These are phyloP conservation scores for Elysia crispata DNA, from an alignment of 2,888 invertebrate species.

Conservation along the genomic window DNA sequence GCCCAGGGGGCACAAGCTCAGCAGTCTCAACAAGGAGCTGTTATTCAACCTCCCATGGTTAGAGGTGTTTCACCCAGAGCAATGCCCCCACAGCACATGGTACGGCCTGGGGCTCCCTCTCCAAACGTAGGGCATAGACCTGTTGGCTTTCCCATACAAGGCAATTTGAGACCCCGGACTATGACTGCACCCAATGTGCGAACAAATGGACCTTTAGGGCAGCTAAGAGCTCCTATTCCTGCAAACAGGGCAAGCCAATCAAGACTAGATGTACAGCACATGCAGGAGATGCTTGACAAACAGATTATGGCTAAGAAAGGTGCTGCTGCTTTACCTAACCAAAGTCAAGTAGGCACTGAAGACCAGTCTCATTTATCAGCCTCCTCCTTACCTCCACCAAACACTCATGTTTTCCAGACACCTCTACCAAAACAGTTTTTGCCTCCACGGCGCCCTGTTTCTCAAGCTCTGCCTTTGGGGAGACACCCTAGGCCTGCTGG, in stretches of 20 bases:
- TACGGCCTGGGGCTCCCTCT: no score
- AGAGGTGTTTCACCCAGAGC: slow-evolving; percentile 1
- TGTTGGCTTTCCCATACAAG: no score
- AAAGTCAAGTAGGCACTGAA: not conserved
- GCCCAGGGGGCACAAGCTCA: no score
- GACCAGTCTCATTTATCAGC: slow-evolving; percentile 33
- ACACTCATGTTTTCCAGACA: not conserved
- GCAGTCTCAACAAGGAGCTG: no score
- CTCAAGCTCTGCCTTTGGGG: not conserved
- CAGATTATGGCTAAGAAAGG: slow-evolving; percentile 45
- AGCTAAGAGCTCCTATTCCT: not conserved
- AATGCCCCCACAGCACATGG: not conserved
- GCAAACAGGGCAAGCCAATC: slow-evolving; percentile 40
- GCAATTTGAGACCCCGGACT: no score
- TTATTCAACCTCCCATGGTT: not conserved
- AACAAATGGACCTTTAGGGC: not conserved
- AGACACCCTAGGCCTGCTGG: not conserved
- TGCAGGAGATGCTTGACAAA: slow-evolving; percentile 44
- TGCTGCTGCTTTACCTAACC: not conserved
- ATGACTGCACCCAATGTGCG: no score
- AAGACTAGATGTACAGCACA: slow-evolving; percentile 40
- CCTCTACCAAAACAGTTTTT: not conserved
- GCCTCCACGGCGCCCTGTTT: not conserved
- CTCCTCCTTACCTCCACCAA: slow-evolving; percentile 23
- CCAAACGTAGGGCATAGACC: no score